These are phyloP conservation scores for Chiridota heheva DNA, from an alignment of 35 echinoderm and acorn worm species.

Conservation along the genomic window DNA sequence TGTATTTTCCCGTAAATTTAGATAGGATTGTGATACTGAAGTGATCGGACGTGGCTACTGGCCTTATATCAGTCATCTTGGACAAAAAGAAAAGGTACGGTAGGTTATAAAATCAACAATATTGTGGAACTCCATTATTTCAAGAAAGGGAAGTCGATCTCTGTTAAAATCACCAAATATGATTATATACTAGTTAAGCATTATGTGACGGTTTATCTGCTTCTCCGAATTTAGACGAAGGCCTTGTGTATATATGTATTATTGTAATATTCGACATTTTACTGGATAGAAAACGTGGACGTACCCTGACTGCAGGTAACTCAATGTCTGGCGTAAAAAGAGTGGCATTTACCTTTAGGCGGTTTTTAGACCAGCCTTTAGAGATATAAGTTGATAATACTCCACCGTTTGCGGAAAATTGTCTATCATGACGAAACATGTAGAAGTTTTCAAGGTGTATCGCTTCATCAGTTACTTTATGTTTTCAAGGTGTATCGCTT, in stretches of 20 bases:
- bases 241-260: slow-evolving; percentile 13
- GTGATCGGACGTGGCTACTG: too few relatives aligned
- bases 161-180: slow-evolving; percentile 16
- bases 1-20: too few relatives aligned
- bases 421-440: too few relatives aligned
- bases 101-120: too few relatives aligned
- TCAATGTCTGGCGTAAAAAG: slow-evolving; percentile 15
- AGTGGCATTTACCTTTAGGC: slow-evolving; percentile 6
- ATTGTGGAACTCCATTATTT: too few relatives aligned
- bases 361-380: background rate
- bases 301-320: slow-evolving; percentile 1
- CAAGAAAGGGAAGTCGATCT: too few relatives aligned
- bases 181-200: background rate
- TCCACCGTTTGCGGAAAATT: slow-evolving; percentile 7
- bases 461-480: too few relatives aligned
- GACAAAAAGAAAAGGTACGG: too few relatives aligned
- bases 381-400: slow-evolving; percentile 13
- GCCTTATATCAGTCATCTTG: too few relatives aligned
- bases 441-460: too few relatives aligned
- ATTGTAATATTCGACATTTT: slow-evolving; percentile 23
- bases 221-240: slow-evolving; percentile 2
- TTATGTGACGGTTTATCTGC: slow-evolving; percentile 1
- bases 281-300: slow-evolving; percentile 7
- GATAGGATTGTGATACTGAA: too few relatives aligned
- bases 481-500: too few relatives aligned